Percentiles rank a stretch among this genome's conserved stretches.
Evolutionary conservation across 2,888 invertebrate genomes (phyloP).

Genomic region (Cloeon dipterum): DNA sequence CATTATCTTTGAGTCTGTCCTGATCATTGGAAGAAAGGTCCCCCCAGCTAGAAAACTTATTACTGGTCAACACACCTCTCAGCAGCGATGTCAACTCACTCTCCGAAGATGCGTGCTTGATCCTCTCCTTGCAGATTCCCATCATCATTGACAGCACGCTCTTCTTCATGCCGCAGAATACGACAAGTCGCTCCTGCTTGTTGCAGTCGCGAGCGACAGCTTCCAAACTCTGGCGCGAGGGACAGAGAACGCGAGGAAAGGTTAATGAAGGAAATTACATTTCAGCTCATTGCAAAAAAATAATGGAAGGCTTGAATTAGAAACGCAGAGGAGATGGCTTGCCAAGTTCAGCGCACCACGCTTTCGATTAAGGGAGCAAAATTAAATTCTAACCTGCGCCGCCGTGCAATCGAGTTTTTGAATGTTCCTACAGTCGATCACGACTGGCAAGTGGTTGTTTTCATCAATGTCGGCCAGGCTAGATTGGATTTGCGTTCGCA

Average conservation of each 20-base stretch:
- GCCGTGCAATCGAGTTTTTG: conserved; percentile 42
- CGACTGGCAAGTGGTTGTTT: conserved; percentile 19
- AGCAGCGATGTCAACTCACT: background rate
- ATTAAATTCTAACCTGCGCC: conserved; percentile 24
- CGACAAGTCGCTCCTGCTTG: background rate
- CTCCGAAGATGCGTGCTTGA: background rate
- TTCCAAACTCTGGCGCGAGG: background rate
- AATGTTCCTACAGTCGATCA: conserved; percentile 36
- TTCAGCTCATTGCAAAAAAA: too few species aligned
- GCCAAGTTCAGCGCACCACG: background rate
- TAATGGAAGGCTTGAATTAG: background rate
- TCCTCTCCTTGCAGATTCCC: background rate
- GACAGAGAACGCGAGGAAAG: too few species aligned
- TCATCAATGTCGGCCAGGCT: background rate
- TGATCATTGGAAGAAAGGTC: too few species aligned
- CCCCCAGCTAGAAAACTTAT: too few species aligned
- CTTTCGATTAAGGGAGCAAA: background rate
- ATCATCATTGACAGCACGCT: background rate
- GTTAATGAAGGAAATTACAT: too few species aligned
- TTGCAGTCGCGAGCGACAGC: background rate
- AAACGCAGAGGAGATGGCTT: background rate
- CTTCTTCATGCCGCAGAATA: background rate
- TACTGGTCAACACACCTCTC: background rate
- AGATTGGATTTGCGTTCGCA: conserved; percentile 21
- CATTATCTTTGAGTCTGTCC: too few species aligned